Conservation (phyloP, 92 coral and sea anemone genomes). For the Metridium senile region DNA sequence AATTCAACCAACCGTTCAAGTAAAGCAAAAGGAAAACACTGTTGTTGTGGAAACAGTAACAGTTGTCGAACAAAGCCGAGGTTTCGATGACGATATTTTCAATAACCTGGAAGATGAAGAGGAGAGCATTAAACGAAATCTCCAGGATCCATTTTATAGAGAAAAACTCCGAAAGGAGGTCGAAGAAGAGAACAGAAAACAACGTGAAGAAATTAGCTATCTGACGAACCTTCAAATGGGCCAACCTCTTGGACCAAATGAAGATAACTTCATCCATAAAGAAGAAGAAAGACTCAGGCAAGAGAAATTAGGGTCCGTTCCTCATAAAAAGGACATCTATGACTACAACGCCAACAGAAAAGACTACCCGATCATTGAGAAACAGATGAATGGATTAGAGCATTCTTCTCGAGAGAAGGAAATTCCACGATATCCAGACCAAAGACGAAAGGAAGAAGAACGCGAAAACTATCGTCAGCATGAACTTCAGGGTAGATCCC, state of each 20-base stretch:
- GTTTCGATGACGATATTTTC: conserved; percentile 28
- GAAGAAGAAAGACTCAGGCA: conserved; percentile 29
- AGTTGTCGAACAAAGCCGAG: conserved; percentile 22
- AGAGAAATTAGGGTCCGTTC: conserved; percentile 19
- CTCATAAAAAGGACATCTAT: conserved; percentile 16
- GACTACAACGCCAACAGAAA: conserved; percentile 24
- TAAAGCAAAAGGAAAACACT: conserved; percentile 10
- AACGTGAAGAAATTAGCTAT: conserved; percentile 69
- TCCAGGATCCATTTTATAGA: conserved; percentile 68
- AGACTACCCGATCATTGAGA: background rate
- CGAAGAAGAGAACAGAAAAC: conserved; percentile 77
- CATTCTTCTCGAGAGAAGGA: conserved; percentile 1
- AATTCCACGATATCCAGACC: background rate
- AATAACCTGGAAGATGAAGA: conserved; percentile 20
- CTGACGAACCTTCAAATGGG: conserved; percentile 72
- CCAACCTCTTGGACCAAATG: conserved; percentile 57
- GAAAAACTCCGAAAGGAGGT: conserved; percentile 79
- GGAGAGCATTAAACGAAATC: conserved; percentile 30
- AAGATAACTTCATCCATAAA: conserved; percentile 33
- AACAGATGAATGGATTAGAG: conserved; percentile 9
- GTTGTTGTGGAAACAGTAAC: conserved; percentile 33
- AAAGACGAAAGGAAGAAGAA: background rate
- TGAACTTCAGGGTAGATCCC: conserved; percentile 14
- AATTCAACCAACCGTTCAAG: background rate
- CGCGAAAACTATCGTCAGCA: background rate